These are phyloP conservation scores for Catagonus wagneri DNA, from an alignment of 2,113 vertebrate genomes.

Conservation along the genomic window DNA sequence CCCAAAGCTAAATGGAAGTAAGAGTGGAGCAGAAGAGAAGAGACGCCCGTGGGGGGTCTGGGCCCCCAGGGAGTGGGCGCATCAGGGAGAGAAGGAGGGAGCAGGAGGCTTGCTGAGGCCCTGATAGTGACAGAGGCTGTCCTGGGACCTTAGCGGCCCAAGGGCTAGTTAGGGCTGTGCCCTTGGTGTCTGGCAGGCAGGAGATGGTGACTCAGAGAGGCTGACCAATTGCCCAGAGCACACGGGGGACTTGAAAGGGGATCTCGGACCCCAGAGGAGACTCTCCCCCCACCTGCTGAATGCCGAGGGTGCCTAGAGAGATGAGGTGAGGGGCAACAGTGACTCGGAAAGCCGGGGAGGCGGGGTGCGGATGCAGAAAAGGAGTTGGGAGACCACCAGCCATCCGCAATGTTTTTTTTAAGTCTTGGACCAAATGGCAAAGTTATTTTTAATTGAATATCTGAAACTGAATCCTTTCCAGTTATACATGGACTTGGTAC, in stretches of 20 bases:
- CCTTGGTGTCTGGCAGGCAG: background rate
- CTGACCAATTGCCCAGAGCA: background rate
- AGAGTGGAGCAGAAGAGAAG: background rate
- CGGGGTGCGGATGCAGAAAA: accelerated
- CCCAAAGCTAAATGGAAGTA: slow-evolving; percentile 12
- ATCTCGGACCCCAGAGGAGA: background rate
- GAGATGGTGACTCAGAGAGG: background rate
- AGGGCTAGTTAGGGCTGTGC: background rate
- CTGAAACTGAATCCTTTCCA: background rate
- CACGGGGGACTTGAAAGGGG: background rate
- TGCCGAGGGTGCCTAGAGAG: accelerated
- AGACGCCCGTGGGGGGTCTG: background rate
- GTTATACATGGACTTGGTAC: background rate
- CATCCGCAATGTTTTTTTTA: background rate
- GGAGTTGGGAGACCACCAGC: accelerated
- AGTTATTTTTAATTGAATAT: slow-evolving; percentile 4
- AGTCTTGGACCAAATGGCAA: background rate
- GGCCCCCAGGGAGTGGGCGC: background rate
- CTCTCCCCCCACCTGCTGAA: background rate
- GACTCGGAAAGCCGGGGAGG: background rate
- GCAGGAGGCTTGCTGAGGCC: background rate
- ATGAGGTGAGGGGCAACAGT: background rate
- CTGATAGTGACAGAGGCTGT: background rate
- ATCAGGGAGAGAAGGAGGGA: background rate
- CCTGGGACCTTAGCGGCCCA: background rate